A percentile compares a stretch with the other conserved stretches of the same genome.
Conservation (phyloP, 2,797 vertebrate species). For the Pteropus rufus region DNA sequence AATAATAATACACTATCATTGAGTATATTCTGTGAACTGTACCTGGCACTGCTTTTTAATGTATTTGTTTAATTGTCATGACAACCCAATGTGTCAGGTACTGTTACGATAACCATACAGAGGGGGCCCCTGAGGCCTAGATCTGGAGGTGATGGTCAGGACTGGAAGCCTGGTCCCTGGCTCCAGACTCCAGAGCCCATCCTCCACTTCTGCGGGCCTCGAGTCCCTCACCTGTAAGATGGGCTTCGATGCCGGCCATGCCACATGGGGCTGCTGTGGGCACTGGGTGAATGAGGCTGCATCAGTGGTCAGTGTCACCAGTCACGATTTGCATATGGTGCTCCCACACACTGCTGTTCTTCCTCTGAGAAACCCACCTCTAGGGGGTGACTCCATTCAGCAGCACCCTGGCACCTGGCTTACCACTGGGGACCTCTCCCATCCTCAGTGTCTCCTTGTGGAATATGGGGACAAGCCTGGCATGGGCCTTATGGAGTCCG, state of each 20-base stretch:
- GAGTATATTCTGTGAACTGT: too few species aligned
- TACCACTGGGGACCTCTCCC: not conserved
- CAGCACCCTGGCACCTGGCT: not conserved
- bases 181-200: not conserved
- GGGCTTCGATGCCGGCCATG: not conserved
- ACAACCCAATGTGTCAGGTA: not conserved
- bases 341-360: not conserved
- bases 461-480: not conserved
- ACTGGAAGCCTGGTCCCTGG: not conserved
- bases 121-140: not conserved
- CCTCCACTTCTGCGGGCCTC: not conserved
- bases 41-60: not conserved
- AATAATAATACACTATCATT: not conserved
- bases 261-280: fast-evolving
- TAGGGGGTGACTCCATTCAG: not conserved
- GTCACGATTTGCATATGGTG: not conserved
- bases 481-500: not conserved
- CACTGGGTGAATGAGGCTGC: not conserved
- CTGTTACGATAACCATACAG: not conserved
- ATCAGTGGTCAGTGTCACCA: too few species aligned
- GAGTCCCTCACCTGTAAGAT: not conserved
- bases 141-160: not conserved
- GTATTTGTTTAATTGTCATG: not conserved
- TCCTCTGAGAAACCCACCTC: not conserved
- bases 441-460: not conserved